phyloP scores from a whole-genome alignment of 2,113 vertebrate species.

The Hipposideros armiger region DNA sequence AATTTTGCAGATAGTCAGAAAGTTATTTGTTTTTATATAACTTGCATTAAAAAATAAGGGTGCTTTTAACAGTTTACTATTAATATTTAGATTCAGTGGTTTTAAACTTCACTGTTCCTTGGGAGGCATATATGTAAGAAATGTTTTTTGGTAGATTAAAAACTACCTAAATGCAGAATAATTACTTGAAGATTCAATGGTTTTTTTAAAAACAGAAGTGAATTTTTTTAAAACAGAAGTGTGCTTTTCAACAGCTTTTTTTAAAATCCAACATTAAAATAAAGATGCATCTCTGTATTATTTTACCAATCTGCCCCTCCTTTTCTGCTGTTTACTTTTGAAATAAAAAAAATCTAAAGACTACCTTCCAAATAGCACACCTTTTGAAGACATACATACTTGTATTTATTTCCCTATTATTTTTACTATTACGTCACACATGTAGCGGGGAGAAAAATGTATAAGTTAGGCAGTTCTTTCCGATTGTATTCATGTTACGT shows the following conservation, averaged over 20 bases:
- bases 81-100: background rate
- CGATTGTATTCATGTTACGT: background rate
- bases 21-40: background rate
- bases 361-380: background rate
- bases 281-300: background rate
- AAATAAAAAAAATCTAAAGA: conserved; percentile 59
- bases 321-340: background rate
- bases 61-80: background rate
- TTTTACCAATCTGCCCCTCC: background rate
- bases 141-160: background rate
- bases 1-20: background rate
- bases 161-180: background rate
- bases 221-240: conserved; percentile 33
- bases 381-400: background rate
- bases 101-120: background rate
- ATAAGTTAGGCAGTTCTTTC: background rate
- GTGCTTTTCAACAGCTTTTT: background rate
- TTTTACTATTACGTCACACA: background rate
- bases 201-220: background rate
- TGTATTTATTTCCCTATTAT: background rate
- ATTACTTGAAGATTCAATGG: conserved; percentile 42
- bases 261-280: background rate
- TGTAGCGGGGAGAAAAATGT: background rate
- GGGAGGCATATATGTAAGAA: background rate
- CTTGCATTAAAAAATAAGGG: background rate